Conservation (phyloP, 2,797 vertebrate species). For the Sciurus carolinensis region DNA sequence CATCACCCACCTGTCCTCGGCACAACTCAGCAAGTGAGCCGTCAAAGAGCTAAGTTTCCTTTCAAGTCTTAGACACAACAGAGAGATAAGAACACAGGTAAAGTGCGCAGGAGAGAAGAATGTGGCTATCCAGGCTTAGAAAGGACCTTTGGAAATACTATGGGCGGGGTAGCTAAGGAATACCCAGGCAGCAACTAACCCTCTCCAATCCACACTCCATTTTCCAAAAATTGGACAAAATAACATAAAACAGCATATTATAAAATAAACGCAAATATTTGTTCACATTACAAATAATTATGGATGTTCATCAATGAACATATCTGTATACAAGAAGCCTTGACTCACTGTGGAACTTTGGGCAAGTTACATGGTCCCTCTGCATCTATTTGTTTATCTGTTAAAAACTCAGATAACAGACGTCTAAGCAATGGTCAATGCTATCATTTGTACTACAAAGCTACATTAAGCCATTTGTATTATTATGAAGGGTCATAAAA, state of each 20-base stretch:
- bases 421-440: background rate
- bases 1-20: background rate
- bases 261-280: slow-evolving; percentile 6
- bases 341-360: background rate
- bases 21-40: background rate
- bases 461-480: background rate
- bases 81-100: background rate
- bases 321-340: background rate
- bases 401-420: background rate
- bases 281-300: background rate
- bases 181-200: background rate
- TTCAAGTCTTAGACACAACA: background rate
- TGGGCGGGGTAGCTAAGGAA: background rate
- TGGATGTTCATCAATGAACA: background rate
- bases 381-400: background rate
- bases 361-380: background rate
- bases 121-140: background rate
- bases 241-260: background rate
- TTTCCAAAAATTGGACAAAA: background rate
- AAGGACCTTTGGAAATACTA: background rate
- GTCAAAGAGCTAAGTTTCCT: background rate
- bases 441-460: background rate
- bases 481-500: slow-evolving; percentile 9
- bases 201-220: background rate
- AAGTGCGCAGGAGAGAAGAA: background rate